Percentiles rank a stretch among this genome's conserved stretches.
Evolutionary conservation across 23 tunicate genomes (phyloP).

Genomic region (Halocynthia roretzi): DNA sequence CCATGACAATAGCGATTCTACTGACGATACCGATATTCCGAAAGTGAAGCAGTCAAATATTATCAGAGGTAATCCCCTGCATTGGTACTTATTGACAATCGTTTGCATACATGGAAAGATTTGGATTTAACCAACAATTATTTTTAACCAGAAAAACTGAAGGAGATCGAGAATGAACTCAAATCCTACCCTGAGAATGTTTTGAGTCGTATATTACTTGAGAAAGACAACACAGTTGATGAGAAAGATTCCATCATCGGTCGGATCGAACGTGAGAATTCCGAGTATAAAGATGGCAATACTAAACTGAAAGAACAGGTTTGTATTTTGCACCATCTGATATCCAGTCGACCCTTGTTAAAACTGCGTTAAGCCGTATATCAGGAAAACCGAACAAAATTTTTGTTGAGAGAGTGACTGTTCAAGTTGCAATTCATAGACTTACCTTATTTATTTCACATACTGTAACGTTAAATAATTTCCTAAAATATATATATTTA

Average conservation of each 20-base stretch:
- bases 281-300: slow-evolving; percentile 28
- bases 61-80: slow-evolving; percentile 1
- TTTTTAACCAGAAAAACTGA: slow-evolving; percentile 37
- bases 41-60: slow-evolving; percentile 15
- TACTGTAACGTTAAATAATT: too few relatives aligned
- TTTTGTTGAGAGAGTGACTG: too few relatives aligned
- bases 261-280: slow-evolving; percentile 7
- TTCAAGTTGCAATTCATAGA: too few relatives aligned
- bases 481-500: too few relatives aligned
- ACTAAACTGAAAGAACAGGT: slow-evolving; percentile 34
- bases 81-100: background rate
- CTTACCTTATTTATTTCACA: too few relatives aligned
- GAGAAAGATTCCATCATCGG: slow-evolving; percentile 23
- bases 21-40: background rate
- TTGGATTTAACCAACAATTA: too few relatives aligned
- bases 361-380: background rate
- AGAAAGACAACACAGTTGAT: slow-evolving; percentile 28
- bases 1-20: slow-evolving; percentile 2
- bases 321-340: background rate
- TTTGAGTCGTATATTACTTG: slow-evolving; percentile 33
- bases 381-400: too few relatives aligned
- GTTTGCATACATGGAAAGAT: too few relatives aligned
- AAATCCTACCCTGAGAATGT: slow-evolving; percentile 26
- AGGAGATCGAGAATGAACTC: slow-evolving; percentile 59
- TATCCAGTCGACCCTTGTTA: background rate